Evolutionary conservation across 2,888 invertebrate genomes (phyloP).

Genomic region (Drosophila robusta): DNA sequence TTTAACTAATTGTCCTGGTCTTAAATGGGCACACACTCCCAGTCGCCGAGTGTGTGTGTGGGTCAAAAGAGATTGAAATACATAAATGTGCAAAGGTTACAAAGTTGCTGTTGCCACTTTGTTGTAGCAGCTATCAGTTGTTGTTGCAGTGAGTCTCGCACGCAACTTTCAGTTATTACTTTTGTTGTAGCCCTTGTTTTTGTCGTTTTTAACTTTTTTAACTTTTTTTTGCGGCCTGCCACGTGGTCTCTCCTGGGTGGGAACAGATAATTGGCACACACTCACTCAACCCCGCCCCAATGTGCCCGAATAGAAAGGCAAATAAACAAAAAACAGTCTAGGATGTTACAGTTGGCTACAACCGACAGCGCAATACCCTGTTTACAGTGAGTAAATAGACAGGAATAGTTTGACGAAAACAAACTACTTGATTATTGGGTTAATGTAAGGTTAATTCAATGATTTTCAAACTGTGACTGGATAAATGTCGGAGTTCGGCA

Average conservation of each 20-base stretch:
- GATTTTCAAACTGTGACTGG: no score
- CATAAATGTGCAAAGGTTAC: constrained; percentile 74
- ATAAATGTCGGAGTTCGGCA: no score
- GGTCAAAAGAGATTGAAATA: constrained; percentile 66
- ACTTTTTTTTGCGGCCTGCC: constrained; percentile 53
- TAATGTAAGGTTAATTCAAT: no score
- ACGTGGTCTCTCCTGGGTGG: constrained; percentile 50
- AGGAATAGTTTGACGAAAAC: no score
- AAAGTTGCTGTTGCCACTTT: constrained; percentile 58
- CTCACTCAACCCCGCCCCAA: constrained; percentile 22
- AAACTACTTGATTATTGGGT: no score
- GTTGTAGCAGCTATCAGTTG: constrained; percentile 8
- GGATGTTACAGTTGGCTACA: neutral
- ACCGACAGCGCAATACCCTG: constrained; percentile 1
- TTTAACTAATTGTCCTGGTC: constrained; percentile 45
- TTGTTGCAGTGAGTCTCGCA: constrained; percentile 24
- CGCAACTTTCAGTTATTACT: constrained; percentile 54
- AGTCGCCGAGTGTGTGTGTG: constrained; percentile 5
- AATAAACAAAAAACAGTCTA: constrained; percentile 6
- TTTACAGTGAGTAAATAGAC: no score
- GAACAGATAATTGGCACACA: constrained; percentile 58
- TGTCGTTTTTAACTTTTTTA: constrained; percentile 1
- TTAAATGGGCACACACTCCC: constrained; percentile 12
- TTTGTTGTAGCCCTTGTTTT: constrained; percentile 23
- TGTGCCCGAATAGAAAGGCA: constrained; percentile 14